Conservation (phyloP, 1,140 invertebrate genomes). For the Megathymus violae region DNA sequence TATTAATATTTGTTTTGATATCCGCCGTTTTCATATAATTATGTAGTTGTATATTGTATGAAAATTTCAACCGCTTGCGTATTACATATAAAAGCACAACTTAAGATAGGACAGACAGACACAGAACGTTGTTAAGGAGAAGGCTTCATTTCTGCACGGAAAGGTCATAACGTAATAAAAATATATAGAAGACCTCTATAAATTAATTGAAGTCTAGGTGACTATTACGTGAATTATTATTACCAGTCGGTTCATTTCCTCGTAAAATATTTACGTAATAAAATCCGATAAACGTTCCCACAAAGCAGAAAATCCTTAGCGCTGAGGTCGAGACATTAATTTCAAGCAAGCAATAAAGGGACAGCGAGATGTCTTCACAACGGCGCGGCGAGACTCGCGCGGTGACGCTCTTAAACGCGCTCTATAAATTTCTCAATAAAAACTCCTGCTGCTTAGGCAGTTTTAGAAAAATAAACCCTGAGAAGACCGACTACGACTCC, state of each 20-base stretch:
- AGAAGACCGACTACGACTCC: constrained; percentile 48
- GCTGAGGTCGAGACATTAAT: constrained; percentile 78
- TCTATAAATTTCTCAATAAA: constrained; percentile 80
- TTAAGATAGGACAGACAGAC: too few species aligned
- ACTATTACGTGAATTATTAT: constrained; percentile 13
- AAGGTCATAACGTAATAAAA: constrained; percentile 5
- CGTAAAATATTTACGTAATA: constrained; percentile 76
- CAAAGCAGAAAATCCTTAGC: constrained; percentile 75
- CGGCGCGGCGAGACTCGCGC: constrained; percentile 48
- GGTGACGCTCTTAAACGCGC: constrained; percentile 69
- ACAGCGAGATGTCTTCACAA: constrained; percentile 71
- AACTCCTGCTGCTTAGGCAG: constrained; percentile 49
- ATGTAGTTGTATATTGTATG: too few species aligned
- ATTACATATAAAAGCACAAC: too few species aligned
- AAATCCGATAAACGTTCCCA: constrained; percentile 75
- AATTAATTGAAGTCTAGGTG: constrained; percentile 20
- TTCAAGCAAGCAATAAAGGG: constrained; percentile 81
- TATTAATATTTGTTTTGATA: too few species aligned
- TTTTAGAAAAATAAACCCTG: constrained; percentile 64
- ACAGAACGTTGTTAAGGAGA: too few species aligned
- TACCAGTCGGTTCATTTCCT: constrained; percentile 54
- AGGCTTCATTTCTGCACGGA: too few species aligned
- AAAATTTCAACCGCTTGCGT: too few species aligned
- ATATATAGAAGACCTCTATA: not conserved
- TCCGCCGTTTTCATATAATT: too few species aligned